phyloP scores from a whole-genome alignment of 2,113 vertebrate species.

The Burhinus bistriatus region DNA sequence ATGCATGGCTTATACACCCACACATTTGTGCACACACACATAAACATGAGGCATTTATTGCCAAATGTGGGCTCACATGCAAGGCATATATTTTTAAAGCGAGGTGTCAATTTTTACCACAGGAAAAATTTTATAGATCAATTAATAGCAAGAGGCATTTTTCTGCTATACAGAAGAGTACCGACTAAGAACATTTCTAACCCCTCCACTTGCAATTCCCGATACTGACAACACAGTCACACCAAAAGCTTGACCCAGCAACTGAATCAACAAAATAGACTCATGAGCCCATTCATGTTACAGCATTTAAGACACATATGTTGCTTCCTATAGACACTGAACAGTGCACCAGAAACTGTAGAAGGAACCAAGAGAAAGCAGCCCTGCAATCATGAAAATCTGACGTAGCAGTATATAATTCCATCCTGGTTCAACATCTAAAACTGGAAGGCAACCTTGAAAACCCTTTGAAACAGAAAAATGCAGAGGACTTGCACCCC shows the following conservation, averaged over 20 bases:
- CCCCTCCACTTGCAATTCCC: background rate
- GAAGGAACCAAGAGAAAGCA: background rate
- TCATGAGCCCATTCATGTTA: background rate
- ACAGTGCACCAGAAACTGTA: background rate
- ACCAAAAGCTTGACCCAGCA: background rate
- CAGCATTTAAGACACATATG: background rate
- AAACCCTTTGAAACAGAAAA: background rate
- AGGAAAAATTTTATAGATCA: background rate
- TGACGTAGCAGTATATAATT: background rate
- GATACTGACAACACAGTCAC: background rate
- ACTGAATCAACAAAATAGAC: accelerated
- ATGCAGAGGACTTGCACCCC: background rate
- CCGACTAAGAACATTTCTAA: background rate
- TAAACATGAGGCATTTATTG: background rate
- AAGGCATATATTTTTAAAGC: background rate
- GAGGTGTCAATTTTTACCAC: background rate
- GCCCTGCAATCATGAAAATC: background rate
- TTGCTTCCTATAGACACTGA: background rate
- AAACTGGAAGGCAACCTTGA: background rate
- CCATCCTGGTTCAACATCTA: background rate
- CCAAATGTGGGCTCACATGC: background rate
- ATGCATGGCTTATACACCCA: background rate
- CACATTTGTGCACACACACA: background rate
- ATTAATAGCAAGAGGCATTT: background rate
- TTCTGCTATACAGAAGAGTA: background rate